Percentiles rank a stretch among this genome's conserved stretches.
Conservation (phyloP, 2,797 vertebrate species). For the Lithobates pipiens region DNA sequence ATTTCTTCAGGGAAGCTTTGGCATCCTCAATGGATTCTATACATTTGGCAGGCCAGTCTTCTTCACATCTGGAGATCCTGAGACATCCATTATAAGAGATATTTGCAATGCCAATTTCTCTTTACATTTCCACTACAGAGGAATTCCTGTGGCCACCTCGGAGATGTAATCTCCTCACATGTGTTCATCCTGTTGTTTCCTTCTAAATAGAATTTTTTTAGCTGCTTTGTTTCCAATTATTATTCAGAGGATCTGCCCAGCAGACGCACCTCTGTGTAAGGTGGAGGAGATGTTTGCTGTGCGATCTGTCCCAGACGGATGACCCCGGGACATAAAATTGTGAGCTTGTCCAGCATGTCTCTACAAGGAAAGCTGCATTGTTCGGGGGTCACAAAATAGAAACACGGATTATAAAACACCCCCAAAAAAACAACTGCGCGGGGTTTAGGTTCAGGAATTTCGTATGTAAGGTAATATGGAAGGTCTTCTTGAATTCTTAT, state of each 20-base stretch:
- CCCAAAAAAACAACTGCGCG: too few species aligned
- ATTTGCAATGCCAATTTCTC: conserved; percentile 47
- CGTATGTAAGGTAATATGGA: too few species aligned
- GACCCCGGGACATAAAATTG: background rate
- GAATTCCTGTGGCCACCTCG: conserved; percentile 27
- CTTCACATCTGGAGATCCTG: conserved; percentile 48
- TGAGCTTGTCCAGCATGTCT: too few species aligned
- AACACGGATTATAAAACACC: too few species aligned
- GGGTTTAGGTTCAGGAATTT: too few species aligned
- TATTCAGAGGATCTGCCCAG: background rate
- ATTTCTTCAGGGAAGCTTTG: conserved; percentile 23
- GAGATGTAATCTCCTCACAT: conserved; percentile 6
- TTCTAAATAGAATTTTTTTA: conserved; percentile 8
- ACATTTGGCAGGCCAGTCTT: background rate
- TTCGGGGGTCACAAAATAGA: too few species aligned
- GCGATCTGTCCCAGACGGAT: background rate
- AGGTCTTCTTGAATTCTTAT: too few species aligned
- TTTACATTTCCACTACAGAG: conserved; percentile 49
- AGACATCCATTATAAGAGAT: conserved; percentile 21
- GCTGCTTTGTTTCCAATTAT: conserved; percentile 2
- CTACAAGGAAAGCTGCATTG: too few species aligned
- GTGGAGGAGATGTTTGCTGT: background rate
- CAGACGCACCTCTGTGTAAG: background rate
- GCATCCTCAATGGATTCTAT: conserved; percentile 30
- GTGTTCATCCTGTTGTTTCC: conserved; percentile 28